A percentile compares a stretch with the other conserved stretches of the same genome.
Evolutionary conservation across 1,140 invertebrate species (phyloP).

Genomic region (Euura saliciscinereae): DNA sequence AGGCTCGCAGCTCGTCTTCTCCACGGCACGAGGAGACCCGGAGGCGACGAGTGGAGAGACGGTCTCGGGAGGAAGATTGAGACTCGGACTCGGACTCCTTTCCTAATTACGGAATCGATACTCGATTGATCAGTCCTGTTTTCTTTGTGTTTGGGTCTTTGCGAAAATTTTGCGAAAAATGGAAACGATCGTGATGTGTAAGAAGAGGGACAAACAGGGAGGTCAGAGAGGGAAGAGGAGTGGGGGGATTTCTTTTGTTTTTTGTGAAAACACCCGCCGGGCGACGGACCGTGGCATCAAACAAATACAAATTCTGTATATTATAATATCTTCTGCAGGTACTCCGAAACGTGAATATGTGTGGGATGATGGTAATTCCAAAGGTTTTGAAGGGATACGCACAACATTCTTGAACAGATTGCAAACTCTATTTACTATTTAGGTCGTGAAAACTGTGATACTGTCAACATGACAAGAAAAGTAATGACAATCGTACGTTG

Average conservation of each 20-base stretch:
- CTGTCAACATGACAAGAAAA: too few species aligned
- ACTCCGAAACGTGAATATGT: constrained; percentile 13
- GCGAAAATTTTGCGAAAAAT: too few species aligned
- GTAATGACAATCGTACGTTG: too few species aligned
- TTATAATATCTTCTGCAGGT: constrained; percentile 22
- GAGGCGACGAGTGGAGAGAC: neutral
- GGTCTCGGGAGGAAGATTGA: neutral
- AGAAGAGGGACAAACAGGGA: constrained; percentile 5
- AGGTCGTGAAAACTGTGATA: too few species aligned
- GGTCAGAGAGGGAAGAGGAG: neutral
- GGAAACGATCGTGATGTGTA: neutral
- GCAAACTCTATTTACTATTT: too few species aligned
- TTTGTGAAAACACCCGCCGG: constrained; percentile 49
- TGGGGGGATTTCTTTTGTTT: constrained; percentile 51
- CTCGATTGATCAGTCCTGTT: too few species aligned
- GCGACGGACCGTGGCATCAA: constrained; percentile 46
- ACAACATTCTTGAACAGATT: too few species aligned
- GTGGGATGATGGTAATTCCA: too few species aligned
- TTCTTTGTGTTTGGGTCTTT: too few species aligned
- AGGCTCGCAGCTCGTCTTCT: neutral
- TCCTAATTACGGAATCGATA: neutral
- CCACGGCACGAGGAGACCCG: neutral
- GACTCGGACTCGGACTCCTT: neutral
- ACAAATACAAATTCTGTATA: constrained; percentile 38
- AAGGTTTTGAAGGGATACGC: too few species aligned